A percentile compares a stretch with the other conserved stretches of the same genome.
These are phyloP conservation scores for Dermatemys mawii DNA, from an alignment of 2,113 vertebrate genomes.

Conservation along the genomic window DNA sequence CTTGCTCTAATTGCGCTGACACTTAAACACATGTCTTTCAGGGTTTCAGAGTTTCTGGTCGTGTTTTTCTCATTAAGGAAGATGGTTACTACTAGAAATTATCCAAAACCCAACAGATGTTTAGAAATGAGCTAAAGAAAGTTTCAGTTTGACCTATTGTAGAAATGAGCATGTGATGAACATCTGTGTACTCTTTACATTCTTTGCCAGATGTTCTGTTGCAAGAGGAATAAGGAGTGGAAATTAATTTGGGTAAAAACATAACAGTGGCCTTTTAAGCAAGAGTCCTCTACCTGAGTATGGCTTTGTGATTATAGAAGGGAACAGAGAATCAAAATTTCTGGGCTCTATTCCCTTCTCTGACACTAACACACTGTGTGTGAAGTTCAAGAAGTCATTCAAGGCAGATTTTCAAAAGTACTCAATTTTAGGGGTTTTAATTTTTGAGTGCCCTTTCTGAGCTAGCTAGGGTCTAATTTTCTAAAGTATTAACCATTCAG, in stretches of 20 bases:
- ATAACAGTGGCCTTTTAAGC: not conserved
- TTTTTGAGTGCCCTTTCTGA: not conserved
- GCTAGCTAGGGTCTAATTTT: not conserved
- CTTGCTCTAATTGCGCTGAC: not conserved
- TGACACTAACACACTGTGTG: not conserved
- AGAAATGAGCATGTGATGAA: not conserved
- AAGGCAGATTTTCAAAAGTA: not conserved
- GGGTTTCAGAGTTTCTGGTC: not conserved
- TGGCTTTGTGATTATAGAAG: not conserved
- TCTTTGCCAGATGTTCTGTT: not conserved
- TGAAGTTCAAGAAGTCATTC: not conserved
- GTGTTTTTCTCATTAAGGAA: constrained; percentile 15
- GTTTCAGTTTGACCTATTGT: not conserved
- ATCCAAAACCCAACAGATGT: not conserved
- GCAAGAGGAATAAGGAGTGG: not conserved
- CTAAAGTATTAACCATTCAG: not conserved
- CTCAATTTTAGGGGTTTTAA: not conserved
- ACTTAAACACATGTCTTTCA: not conserved
- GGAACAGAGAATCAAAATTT: not conserved
- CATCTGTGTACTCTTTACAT: not conserved
- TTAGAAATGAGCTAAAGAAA: not conserved
- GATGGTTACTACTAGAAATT: not conserved
- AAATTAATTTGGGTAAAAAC: not conserved
- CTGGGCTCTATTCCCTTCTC: not conserved
- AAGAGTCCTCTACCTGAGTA: not conserved